phyloP scores from a whole-genome alignment of 2,888 invertebrate genomes.

The Gymnocheta viridis region DNA sequence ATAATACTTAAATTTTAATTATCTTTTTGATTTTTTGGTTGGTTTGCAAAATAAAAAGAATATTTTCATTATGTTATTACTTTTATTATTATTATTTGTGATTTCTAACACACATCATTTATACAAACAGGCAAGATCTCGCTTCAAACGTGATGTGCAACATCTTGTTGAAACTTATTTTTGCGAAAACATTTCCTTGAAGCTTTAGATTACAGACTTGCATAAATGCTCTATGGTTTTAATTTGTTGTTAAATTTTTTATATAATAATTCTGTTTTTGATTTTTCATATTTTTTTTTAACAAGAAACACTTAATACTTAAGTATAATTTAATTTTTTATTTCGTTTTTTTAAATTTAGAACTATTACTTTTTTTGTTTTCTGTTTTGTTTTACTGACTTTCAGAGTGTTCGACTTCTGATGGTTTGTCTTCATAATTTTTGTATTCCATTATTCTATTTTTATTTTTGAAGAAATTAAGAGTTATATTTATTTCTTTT shows the following conservation, averaged over 20 bases:
- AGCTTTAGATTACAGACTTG: neutral
- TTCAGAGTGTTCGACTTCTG: slow-evolving; percentile 21
- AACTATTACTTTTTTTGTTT: slow-evolving; percentile 36
- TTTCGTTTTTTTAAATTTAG: slow-evolving; percentile 20
- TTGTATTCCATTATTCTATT: neutral
- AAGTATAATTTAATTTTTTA: slow-evolving; percentile 20
- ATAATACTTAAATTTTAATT: slow-evolving; percentile 38
- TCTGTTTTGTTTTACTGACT: slow-evolving; percentile 23
- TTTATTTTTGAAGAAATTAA: neutral
- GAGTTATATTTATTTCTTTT: no score
- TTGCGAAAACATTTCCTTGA: neutral
- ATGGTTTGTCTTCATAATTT: slow-evolving; percentile 6
- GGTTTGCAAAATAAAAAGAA: neutral
- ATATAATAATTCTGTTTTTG: neutral
- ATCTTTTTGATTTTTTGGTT: neutral
- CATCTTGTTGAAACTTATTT: neutral
- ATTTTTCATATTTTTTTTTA: slow-evolving; percentile 39
- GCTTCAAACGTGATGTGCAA: neutral
- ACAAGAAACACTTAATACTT: slow-evolving; percentile 63
- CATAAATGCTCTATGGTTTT: neutral
- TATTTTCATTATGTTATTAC: slow-evolving; percentile 7
- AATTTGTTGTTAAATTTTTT: neutral
- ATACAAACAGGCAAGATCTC: neutral
- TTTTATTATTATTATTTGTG: neutral
- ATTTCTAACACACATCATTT: neutral